Conservation (phyloP, 2,113 vertebrate genomes). For the Bufo gargarizans region DNA sequence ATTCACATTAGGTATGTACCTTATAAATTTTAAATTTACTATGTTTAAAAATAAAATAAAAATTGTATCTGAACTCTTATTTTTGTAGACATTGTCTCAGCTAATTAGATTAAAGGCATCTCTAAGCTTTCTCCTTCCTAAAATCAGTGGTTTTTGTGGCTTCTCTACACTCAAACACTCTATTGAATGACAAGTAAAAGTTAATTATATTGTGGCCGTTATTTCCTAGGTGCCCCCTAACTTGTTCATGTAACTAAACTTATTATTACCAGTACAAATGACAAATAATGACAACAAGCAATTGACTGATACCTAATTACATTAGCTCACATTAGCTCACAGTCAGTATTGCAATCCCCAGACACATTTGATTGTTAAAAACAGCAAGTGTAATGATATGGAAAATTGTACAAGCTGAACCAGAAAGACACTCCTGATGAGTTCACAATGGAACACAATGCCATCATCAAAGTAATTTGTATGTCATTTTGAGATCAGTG, state of each 20-base stretch:
- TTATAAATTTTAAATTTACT: too few species aligned
- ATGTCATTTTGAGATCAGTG: conserved; percentile 9
- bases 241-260: background rate
- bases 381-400: conserved; percentile 15
- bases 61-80: too few species aligned
- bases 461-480: conserved; percentile 11
- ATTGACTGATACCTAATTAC: background rate
- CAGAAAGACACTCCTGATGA: background rate
- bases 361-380: background rate
- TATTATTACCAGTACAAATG: background rate
- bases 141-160: too few species aligned
- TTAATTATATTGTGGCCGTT: too few species aligned
- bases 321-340: background rate
- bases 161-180: too few species aligned
- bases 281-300: background rate
- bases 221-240: too few species aligned
- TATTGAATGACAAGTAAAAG: too few species aligned
- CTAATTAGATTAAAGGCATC: too few species aligned
- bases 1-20: too few species aligned
- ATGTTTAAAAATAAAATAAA: too few species aligned
- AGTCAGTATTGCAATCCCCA: background rate
- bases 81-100: too few species aligned
- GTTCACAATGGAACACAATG: background rate
- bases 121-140: too few species aligned
- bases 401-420: conserved; percentile 27